Evolutionary conservation across 1,140 invertebrate genomes (phyloP), one percentile per base, ranked within the genome.

Genomic region (Vanessa atalanta): DNA sequence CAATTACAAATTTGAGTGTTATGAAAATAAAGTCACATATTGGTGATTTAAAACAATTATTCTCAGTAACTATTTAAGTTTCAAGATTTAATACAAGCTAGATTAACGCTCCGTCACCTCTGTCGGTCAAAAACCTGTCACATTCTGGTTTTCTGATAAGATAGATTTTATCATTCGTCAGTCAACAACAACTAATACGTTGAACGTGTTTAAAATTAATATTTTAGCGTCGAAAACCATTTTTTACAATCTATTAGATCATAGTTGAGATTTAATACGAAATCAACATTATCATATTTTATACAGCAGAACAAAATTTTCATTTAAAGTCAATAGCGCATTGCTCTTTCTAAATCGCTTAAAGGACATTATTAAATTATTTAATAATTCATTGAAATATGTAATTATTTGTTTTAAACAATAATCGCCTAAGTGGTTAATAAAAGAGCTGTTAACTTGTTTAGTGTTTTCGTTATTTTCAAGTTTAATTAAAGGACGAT

Each of bases 401-500:
- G 7, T 43, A 43, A 43, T 8, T 43, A 43, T 43, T 43, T 43
- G 37, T 43, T 43, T 9, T 43, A 43, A 43, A 0, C 48, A n/a
- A 15, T 12, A 51, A 14, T n/a, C 48, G n/a, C n/a, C 12, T 9
- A 12, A 14, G 14, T 15, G n/a, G 11, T 51, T 51, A n/a, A 3
- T 51, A n/a, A 23, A 16, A 16, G 51, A 16, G 2, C 53, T 55
- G 15, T 37, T 37, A 9, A n/a, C 3, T 61, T 8, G 57, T 61
- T 37, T 23, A 71, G 31, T 71, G 20, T 65, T 71, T 51, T 71
- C 70, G 26, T 63, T 68, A 15, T 13, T 69, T 65, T 71, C 60
- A 65, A 71, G 70, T 71, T 71, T 71, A 71, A 71, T 71, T 65
- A 71, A 71, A 71, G 70, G 70, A 71, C 70, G 70, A 53, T 71